Evolutionary conservation across 2,113 vertebrate species (phyloP).

Genomic region (Falco punctatus): DNA sequence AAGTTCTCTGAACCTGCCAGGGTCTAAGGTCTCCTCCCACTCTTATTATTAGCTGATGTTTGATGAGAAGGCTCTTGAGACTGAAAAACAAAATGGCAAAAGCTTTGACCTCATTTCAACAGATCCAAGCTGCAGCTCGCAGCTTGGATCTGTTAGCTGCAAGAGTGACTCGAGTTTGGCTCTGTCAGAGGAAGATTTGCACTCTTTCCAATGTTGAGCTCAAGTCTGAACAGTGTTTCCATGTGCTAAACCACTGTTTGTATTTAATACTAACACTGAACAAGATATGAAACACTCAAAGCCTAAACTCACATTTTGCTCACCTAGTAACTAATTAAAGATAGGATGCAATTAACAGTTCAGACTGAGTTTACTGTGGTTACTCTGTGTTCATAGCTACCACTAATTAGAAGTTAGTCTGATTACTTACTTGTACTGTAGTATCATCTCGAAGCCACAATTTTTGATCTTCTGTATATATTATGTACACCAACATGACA

Average conservation of each 20-base stretch:
- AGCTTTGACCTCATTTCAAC: not conserved
- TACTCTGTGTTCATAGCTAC: not conserved
- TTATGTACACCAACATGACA: not conserved
- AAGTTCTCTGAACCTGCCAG: not conserved
- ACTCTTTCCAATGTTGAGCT: not conserved
- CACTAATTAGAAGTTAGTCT: constrained; percentile 3
- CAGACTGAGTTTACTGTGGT: not conserved
- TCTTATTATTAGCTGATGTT: not conserved
- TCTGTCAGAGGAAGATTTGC: not conserved
- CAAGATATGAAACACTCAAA: not conserved
- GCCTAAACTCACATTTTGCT: not conserved
- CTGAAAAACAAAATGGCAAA: not conserved
- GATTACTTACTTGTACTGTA: constrained; percentile 10
- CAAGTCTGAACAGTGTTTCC: not conserved
- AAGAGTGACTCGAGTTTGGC: not conserved
- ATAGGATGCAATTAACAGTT: constrained; percentile 13
- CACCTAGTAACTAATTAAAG: not conserved
- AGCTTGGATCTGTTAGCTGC: not conserved
- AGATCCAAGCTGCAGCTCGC: not conserved
- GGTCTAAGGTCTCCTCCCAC: not conserved
- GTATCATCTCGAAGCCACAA: not conserved
- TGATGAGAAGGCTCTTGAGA: not conserved
- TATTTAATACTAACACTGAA: not conserved
- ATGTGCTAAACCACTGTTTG: not conserved
- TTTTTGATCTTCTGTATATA: not conserved